A percentile compares a stretch with the other conserved stretches of the same genome.
These are phyloP conservation scores for Parapristionchus giblindavisi DNA, from an alignment of 2,888 invertebrate genomes.

Conservation along the genomic window DNA sequence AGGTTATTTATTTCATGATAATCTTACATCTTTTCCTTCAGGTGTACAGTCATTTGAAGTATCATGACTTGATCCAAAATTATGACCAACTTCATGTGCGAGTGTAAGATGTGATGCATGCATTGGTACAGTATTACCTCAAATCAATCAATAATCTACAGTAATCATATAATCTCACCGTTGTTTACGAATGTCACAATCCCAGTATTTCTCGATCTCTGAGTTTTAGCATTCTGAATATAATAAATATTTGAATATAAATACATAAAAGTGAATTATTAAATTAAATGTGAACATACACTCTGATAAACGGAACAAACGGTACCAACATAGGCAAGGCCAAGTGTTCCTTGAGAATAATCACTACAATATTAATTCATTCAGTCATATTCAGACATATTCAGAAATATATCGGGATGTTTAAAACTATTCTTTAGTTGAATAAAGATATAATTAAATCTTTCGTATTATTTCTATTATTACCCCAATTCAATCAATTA, in stretches of 20 bases:
- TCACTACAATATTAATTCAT: constrained; percentile 73
- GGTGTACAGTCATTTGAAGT: constrained; percentile 52
- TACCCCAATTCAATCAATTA: too few relatives aligned
- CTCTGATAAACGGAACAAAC: constrained; percentile 45
- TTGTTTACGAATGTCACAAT: constrained; percentile 99
- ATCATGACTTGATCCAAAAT: constrained; percentile 87
- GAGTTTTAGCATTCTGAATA: neutral
- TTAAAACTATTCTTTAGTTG: too few relatives aligned
- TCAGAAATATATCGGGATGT: too few relatives aligned
- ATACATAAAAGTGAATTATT: too few relatives aligned
- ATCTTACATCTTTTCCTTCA: neutral
- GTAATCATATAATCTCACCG: constrained; percentile 74
- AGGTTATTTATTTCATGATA: neutral
- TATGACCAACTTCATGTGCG: constrained; percentile 99
- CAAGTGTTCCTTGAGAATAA: constrained; percentile 84
- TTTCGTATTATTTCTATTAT: too few relatives aligned
- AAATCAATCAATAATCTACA: constrained; percentile 76
- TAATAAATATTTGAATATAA: too few relatives aligned
- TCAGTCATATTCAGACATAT: neutral
- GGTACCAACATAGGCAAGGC: constrained; percentile 87
- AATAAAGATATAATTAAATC: too few relatives aligned
- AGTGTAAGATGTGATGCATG: constrained; percentile 96
- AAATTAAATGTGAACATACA: neutral
- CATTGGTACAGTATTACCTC: constrained; percentile 80
- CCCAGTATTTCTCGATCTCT: constrained; percentile 85